Evolutionary conservation across 2,888 invertebrate genomes (phyloP).

Genomic region (Zele albiditarsus): DNA sequence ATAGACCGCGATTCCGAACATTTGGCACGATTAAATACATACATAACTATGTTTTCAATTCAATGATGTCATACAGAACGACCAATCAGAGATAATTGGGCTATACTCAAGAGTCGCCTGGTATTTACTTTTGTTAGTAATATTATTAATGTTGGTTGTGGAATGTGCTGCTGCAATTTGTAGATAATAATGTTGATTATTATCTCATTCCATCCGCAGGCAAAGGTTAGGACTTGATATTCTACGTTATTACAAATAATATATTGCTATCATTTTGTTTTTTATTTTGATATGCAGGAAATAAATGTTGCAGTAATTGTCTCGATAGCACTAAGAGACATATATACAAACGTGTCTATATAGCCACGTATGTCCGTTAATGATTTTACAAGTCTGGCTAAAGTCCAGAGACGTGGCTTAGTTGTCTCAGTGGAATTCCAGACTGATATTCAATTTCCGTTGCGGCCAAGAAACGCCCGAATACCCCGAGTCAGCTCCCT

Average conservation of each 20-base stretch:
- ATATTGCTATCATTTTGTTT: neutral
- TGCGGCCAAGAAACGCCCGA: conserved; percentile 9
- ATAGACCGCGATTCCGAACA: too few species aligned
- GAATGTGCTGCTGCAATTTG: too few species aligned
- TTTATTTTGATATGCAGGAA: neutral
- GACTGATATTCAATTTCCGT: conserved; percentile 28
- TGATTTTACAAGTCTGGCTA: conserved; percentile 23
- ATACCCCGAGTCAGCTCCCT: conserved; percentile 12
- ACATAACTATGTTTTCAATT: too few species aligned
- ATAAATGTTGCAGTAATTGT: neutral
- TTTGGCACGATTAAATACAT: too few species aligned
- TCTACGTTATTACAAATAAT: neutral
- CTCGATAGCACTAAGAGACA: neutral
- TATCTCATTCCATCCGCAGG: too few species aligned
- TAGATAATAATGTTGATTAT: too few species aligned
- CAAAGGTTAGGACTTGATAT: too few species aligned
- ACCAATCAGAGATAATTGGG: too few species aligned
- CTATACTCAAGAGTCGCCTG: too few species aligned
- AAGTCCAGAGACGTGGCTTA: neutral
- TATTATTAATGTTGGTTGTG: too few species aligned
- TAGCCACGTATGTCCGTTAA: conserved; percentile 6
- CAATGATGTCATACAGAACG: too few species aligned
- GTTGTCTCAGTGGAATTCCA: neutral
- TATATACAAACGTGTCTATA: neutral
- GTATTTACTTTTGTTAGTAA: too few species aligned